Evolutionary conservation across 2,113 vertebrate species (phyloP).

Genomic region (Xiphorhynchus elegans): DNA sequence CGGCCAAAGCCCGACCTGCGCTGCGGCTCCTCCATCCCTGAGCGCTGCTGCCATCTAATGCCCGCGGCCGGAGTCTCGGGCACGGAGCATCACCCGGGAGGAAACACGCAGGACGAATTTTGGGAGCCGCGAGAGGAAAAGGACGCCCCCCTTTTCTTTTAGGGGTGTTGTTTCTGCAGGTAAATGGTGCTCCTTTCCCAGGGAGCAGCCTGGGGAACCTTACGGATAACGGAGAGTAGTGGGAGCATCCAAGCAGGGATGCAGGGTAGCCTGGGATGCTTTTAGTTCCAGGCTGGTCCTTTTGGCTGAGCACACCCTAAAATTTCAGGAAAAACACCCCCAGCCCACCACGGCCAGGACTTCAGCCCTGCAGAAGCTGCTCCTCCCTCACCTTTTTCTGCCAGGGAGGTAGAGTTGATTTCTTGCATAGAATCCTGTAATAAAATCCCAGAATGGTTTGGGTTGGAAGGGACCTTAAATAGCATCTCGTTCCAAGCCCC

Average conservation of each 20-base stretch:
- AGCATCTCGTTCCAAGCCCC: fast-evolving
- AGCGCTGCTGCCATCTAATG: constrained; percentile 73
- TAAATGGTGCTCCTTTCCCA: not conserved
- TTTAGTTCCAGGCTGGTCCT: not conserved
- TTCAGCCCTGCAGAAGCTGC: not conserved
- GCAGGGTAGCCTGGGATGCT: fast-evolving
- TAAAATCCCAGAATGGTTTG: not conserved
- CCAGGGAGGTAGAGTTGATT: not conserved
- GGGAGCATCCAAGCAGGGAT: not conserved
- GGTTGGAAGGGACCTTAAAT: not conserved
- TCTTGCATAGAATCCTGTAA: not conserved
- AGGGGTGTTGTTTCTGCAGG: fast-evolving
- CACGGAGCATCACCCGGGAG: not conserved
- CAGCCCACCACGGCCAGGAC: fast-evolving
- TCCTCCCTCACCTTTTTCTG: not conserved
- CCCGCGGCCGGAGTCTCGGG: not conserved
- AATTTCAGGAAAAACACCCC: not conserved
- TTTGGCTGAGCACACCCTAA: not conserved
- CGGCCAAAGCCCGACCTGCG: fast-evolving
- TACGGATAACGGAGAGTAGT: fast-evolving
- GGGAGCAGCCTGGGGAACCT: fast-evolving
- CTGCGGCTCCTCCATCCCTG: not conserved
- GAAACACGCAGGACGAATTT: fast-evolving
- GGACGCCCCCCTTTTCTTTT: fast-evolving
- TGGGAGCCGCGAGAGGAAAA: fast-evolving